Conservation (phyloP, 2,113 vertebrate species). For the Salvelinus namaycush region DNA sequence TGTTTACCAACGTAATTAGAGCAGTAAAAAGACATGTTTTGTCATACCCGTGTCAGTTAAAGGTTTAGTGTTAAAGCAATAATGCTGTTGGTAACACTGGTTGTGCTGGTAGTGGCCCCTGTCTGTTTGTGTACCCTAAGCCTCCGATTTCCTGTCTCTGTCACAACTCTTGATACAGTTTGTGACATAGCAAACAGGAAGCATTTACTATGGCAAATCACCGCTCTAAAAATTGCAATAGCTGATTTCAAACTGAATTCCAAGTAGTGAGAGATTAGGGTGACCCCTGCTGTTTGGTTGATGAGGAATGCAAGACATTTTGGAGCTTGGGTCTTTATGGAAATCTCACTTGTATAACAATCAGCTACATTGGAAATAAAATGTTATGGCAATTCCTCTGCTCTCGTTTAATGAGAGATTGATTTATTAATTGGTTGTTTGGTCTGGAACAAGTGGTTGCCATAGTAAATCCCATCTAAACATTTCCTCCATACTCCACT, state of each 20-base stretch:
- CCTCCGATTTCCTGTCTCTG: constrained; percentile 6
- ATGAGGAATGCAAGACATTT: not conserved
- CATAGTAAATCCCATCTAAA: constrained; percentile 17
- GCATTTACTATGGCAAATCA: constrained; percentile 6
- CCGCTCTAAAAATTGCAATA: not conserved
- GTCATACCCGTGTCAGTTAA: not conserved
- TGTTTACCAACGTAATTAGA: no score
- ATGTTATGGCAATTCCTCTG: no score
- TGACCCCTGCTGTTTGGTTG: not conserved
- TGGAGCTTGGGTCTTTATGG: not conserved
- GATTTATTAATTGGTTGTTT: not conserved
- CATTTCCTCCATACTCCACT: not conserved
- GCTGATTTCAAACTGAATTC: not conserved
- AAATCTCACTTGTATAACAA: not conserved
- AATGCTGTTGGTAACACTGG: not conserved
- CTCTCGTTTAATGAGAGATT: not conserved
- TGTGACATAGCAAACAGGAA: constrained; percentile 1
- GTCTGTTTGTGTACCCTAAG: not conserved
- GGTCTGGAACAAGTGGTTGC: not conserved
- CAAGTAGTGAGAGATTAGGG: not conserved
- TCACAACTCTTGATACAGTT: not conserved
- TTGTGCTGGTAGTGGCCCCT: not conserved
- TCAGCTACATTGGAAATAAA: not conserved
- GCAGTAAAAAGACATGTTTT: no score
- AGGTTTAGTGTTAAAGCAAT: not conserved